Evolutionary conservation across 2,888 invertebrate species (phyloP).

Genomic region (Choristoneura rosaceana): DNA sequence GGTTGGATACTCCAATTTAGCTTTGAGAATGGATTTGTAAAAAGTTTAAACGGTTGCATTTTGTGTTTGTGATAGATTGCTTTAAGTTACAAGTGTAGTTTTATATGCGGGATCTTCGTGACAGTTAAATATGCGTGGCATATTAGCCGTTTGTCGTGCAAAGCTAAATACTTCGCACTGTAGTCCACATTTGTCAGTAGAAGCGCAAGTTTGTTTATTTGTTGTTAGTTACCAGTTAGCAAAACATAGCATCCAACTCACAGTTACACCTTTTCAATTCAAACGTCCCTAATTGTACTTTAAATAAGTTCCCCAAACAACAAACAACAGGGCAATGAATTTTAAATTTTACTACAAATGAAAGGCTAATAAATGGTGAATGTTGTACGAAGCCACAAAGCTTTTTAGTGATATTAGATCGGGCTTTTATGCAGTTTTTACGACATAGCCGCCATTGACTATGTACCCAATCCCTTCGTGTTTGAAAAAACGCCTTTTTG

Average conservation of each 20-base stretch:
- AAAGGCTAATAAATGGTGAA: slow-evolving; percentile 14
- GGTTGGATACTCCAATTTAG: no score
- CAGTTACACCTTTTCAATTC: slow-evolving; percentile 1
- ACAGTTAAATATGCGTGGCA: no score
- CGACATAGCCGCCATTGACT: slow-evolving; percentile 18
- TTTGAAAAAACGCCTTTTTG: background rate
- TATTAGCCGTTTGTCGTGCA: no score
- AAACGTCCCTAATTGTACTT: background rate
- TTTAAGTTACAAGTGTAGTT: no score
- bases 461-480: background rate
- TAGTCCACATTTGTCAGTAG: no score
- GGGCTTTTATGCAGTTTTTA: slow-evolving; percentile 38
- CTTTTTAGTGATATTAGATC: slow-evolving; percentile 38
- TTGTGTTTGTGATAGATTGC: no score
- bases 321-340: slow-evolving; percentile 6
- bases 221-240: background rate
- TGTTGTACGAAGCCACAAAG: slow-evolving; percentile 15
- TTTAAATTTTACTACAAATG: slow-evolving; percentile 31
- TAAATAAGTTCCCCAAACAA: background rate
- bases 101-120: no score
- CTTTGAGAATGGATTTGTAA: no score
- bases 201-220: no score
- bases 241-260: background rate
- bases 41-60: no score
- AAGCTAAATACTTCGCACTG: no score